These are phyloP conservation scores for Leptodactylus fallax DNA, from an alignment of 2,797 vertebrate species.

Conservation along the genomic window DNA sequence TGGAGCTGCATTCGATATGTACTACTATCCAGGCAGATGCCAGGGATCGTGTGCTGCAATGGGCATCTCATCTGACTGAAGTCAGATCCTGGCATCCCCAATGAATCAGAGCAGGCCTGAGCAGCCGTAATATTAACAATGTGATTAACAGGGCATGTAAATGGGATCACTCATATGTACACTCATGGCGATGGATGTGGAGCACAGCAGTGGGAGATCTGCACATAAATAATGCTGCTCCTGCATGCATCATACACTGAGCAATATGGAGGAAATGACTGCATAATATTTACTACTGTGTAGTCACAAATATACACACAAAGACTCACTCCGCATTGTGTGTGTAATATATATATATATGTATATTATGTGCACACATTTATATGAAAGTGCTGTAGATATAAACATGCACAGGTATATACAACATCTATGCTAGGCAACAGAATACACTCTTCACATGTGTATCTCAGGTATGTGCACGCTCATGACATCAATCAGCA, in stretches of 20 bases:
- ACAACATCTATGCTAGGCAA: too few species aligned
- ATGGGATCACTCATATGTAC: background rate
- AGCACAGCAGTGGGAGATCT: background rate
- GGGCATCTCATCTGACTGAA: background rate
- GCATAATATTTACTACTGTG: background rate
- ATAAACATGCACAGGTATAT: too few species aligned
- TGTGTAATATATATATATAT: background rate
- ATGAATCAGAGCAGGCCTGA: constrained; percentile 26
- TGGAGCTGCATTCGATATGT: background rate
- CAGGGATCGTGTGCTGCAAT: background rate
- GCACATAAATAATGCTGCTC: background rate
- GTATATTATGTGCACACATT: too few species aligned
- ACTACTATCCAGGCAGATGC: too few species aligned
- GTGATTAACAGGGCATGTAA: background rate
- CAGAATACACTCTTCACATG: background rate
- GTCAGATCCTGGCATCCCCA: background rate
- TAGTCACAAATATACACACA: background rate
- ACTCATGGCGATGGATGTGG: background rate
- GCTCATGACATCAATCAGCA: too few species aligned
- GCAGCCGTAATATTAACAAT: background rate
- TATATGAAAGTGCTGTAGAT: too few species aligned
- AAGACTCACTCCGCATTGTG: background rate
- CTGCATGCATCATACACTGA: background rate
- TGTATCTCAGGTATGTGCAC: background rate
- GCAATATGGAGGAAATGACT: background rate